phyloP scores from a whole-genome alignment of 1,140 invertebrate species.

The Arctopsyche grandis region DNA sequence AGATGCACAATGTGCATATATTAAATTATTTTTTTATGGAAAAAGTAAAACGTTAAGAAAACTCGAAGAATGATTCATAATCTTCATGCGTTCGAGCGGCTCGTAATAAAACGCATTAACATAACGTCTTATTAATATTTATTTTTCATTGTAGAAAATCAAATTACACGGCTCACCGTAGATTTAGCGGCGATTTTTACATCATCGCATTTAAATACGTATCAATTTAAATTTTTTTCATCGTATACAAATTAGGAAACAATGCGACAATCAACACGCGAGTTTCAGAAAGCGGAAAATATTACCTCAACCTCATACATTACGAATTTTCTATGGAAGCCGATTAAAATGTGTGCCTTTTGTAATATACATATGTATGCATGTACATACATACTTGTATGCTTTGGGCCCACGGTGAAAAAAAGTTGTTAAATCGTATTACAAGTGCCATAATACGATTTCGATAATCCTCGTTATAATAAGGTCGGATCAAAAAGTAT shows the following conservation, averaged over 20 bases:
- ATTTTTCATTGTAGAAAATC: conserved; percentile 32
- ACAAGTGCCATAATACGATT: neutral
- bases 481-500: too few species aligned
- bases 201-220: conserved; percentile 17
- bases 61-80: conserved; percentile 19
- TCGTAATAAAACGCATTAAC: conserved; percentile 18
- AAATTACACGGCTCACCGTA: conserved; percentile 21
- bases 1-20: neutral
- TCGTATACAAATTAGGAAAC: neutral
- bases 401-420: too few species aligned
- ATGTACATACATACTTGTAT: too few species aligned
- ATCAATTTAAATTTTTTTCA: neutral
- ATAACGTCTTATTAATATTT: conserved; percentile 31
- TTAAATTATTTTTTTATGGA: neutral
- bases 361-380: too few species aligned
- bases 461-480: conserved; percentile 14
- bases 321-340: too few species aligned
- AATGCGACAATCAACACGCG: neutral
- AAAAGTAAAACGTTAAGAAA: neutral
- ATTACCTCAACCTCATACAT: too few species aligned
- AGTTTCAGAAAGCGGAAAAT: neutral
- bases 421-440: too few species aligned
- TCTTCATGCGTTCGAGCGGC: neutral
- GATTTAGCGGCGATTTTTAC: conserved; percentile 20
- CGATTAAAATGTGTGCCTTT: too few species aligned